These are phyloP conservation scores for Poeciliopsis turneri DNA, from an alignment of 2,797 vertebrate species.

Conservation along the genomic window DNA sequence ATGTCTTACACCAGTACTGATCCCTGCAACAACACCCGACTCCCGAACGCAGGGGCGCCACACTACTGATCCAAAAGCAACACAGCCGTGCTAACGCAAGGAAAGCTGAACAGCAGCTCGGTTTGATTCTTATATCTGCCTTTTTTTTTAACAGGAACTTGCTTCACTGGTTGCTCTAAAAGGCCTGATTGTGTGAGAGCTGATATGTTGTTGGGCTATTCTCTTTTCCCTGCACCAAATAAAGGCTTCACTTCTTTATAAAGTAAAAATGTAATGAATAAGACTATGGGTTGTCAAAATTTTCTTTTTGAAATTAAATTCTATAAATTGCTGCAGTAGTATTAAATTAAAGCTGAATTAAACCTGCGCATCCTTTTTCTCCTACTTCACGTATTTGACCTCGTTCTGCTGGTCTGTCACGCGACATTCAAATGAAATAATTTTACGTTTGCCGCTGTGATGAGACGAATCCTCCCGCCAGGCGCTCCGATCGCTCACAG, in stretches of 20 bases:
- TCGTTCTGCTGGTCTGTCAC: background rate
- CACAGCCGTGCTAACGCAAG: background rate
- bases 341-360: background rate
- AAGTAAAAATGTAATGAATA: constrained; percentile 10
- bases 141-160: constrained; percentile 49
- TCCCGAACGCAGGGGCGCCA: constrained; percentile 21
- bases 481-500: constrained; percentile 25
- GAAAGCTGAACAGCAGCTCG: constrained; percentile 15
- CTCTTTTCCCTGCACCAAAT: constrained; percentile 15
- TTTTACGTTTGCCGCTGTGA: background rate
- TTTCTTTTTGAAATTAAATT: background rate
- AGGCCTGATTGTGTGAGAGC: constrained; percentile 24
- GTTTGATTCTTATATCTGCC: constrained; percentile 41
- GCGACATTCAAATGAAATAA: background rate
- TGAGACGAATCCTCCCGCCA: background rate
- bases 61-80: constrained; percentile 49
- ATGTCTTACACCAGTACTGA: constrained; percentile 28
- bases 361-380: background rate
- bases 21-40: constrained; percentile 7
- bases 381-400: background rate
- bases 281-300: background rate
- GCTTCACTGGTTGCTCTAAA: constrained; percentile 27
- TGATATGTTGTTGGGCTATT: constrained; percentile 13
- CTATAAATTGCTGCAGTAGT: background rate
- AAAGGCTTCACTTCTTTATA: constrained; percentile 34